A percentile compares a stretch with the other conserved stretches of the same genome.
Evolutionary conservation across 2,797 vertebrate genomes (phyloP).

Genomic region (Spinus olivaceus): DNA sequence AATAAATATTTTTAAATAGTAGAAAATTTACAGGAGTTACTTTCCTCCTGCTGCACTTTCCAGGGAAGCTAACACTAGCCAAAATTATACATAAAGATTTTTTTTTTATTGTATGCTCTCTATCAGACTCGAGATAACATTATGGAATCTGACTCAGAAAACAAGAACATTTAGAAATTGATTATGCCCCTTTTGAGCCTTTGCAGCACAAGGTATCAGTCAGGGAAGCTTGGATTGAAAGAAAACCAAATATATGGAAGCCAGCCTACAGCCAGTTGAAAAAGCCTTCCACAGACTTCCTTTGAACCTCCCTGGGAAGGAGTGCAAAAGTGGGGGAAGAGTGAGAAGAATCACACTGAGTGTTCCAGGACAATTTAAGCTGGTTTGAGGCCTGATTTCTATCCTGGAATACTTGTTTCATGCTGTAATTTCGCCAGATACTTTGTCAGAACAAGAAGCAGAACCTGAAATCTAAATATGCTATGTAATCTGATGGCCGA

Average conservation of each 20-base stretch:
- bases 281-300: background rate
- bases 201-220: background rate
- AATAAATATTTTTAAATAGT: background rate
- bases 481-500: background rate
- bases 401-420: background rate
- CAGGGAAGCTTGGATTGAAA: background rate
- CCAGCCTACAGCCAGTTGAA: background rate
- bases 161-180: background rate
- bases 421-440: background rate
- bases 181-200: background rate
- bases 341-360: constrained; percentile 22
- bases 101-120: background rate
- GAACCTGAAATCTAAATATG: background rate
- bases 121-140: background rate
- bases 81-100: background rate
- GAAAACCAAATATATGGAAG: background rate
- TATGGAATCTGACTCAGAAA: background rate
- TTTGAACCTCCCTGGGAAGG: background rate
- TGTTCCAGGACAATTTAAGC: background rate
- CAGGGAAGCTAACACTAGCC: background rate
- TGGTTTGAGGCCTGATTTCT: background rate
- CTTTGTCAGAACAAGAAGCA: background rate
- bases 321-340: background rate
- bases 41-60: background rate
- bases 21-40: background rate